Evolutionary conservation across 2,113 vertebrate species (phyloP), one percentile per base, ranked within the genome.

Genomic region (Vombatus ursinus): DNA sequence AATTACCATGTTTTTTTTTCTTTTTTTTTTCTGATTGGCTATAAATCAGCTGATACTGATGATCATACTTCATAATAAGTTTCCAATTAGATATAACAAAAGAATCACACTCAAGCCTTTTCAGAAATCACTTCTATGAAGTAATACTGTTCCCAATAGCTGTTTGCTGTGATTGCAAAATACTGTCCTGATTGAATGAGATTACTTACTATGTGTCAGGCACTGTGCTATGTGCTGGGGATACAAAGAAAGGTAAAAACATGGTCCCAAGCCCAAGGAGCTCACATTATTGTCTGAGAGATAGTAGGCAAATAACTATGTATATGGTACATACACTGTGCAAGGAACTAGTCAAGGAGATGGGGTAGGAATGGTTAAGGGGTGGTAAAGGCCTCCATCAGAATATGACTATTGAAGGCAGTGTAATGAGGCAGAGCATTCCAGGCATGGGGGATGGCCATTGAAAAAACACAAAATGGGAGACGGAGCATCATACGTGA

Each of bases 121-220:
- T 95, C 96, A 97, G 68, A 96, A 96, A 95, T 96, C 90, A 96
- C 91, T 97, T 97, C 93, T 94, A 92, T 96, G 96, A 92, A 90
- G 68, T 97, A 97, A 96, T 93, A 97, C 68, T 96, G 91, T 50
- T 97, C 92, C 96, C 92, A 96, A 96, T 97, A 97, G 95, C n/a
- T 96, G 23, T 96, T 97, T 97, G 91, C 44, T 54, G 91, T 97
- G 96, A 98, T 97, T 96, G 90, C 52, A 22, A 53, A 84, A 93
- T 94, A 91, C 91, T 51, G 23, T 91, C 52, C 31, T 93, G 96
- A 97, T 91, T 95, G 93, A 89, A 77, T 94, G 96, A 96, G 97
- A 95, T 94, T 68, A 51, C 95, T 96, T 95, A 96, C 52, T 93
- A 31, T 50, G 95, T 93, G 95, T 93, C 90, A 96, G 92, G 22